Base-by-base conservation (phyloP, 2,888 invertebrate genomes). In the Harpagoxenus sublaevis region DNA sequence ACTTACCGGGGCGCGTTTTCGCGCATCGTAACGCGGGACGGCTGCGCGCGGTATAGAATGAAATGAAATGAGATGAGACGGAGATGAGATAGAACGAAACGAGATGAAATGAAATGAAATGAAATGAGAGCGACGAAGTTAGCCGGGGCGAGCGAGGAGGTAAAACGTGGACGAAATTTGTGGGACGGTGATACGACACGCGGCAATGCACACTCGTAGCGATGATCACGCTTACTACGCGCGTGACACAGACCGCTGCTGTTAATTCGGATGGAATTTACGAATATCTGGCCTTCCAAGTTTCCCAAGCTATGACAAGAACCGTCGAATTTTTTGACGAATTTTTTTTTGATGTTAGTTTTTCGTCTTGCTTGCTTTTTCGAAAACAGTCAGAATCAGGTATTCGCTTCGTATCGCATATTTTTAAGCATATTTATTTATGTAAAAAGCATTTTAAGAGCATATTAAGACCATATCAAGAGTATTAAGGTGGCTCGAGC, bases 41-140 rank as follows among this genome's bases (percentile, higher is more conserved):
- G 60, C 6, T 31, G 62, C 57, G 62, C 71, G 79, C 68, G 48
- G 23, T 62, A 75, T 88, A 74, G 87, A 86, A 83, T 65, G 82
- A 86, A 75, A 88, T 82, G 86, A 84, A 71, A 86, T 81, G 74
- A 81, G 48, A 60, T 28, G 65, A 51, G 63, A 75, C 48, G 23
- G 35, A 75, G 66, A 77, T 63, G 42, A 55, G 57, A 60, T 66
- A 48, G 66, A 68, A 66, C 48, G 66, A 48, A 70, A 70, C 39
- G 62, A 60, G 60, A 62, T 73, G 31, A 66, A 66, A 66, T 55
- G 66, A 79, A 79, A 79, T 57, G 57, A 79, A 60, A 79, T 48
- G 60, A 60, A 39, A 55, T 42, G 42, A 18, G 60, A 42, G n/a
- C 66, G 35, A 53, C 39, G 1, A 35, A 31, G 82, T 39, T 62